Percentiles rank a stretch among this genome's conserved stretches.
These are phyloP conservation scores for Cheilosia variabilis DNA, from an alignment of 2,888 invertebrate genomes.

Conservation along the genomic window DNA sequence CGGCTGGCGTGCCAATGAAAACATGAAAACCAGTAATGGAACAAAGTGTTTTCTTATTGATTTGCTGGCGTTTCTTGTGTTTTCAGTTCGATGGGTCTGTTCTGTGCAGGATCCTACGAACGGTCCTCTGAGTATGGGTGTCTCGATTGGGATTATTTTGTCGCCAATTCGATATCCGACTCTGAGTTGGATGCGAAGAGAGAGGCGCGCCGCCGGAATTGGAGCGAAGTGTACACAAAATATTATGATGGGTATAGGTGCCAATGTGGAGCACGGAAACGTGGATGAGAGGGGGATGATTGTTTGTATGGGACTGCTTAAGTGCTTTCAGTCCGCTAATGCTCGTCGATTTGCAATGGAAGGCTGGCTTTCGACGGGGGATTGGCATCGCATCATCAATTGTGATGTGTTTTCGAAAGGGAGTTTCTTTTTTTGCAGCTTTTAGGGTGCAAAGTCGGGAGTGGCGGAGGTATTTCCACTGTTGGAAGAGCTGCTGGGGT, in stretches of 20 bases:
- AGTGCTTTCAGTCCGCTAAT: neutral
- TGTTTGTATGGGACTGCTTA: neutral
- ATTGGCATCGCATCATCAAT: too few species aligned
- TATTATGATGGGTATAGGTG: constrained; percentile 15
- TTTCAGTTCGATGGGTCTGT: neutral
- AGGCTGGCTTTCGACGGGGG: neutral
- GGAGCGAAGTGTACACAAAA: constrained; percentile 26
- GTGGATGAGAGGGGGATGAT: constrained; percentile 9
- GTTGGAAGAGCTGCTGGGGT: too few species aligned
- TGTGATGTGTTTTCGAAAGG: too few species aligned
- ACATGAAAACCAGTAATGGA: constrained; percentile 68
- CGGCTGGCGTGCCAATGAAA: constrained; percentile 60
- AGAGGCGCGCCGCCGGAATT: constrained; percentile 38
- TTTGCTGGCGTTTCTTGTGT: constrained; percentile 41
- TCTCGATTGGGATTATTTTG: constrained; percentile 67
- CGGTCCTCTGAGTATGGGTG: constrained; percentile 35
- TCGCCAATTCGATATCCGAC: constrained; percentile 51
- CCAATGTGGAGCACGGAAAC: constrained; percentile 53
- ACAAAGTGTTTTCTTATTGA: constrained; percentile 74
- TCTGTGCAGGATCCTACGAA: constrained; percentile 31
- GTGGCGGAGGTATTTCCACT: too few species aligned
- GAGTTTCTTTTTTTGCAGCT: too few species aligned
- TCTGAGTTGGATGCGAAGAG: neutral
- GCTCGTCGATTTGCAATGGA: neutral
- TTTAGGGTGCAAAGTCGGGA: too few species aligned